Percentiles rank a stretch among this genome's conserved stretches.
These are phyloP conservation scores for Bombylius major DNA, from an alignment of 2,888 invertebrate species.

Conservation along the genomic window DNA sequence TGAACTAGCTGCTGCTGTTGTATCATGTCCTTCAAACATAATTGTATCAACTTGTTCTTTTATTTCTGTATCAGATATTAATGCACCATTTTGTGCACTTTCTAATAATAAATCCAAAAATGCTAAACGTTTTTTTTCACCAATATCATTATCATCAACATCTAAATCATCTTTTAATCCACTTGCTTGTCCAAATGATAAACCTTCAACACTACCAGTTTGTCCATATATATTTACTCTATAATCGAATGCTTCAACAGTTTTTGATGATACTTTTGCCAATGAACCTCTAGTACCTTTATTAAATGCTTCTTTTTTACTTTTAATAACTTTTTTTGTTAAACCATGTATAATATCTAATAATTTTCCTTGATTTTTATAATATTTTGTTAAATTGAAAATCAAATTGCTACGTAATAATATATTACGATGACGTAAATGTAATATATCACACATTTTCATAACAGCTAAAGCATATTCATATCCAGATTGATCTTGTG, in stretches of 20 bases:
- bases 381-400: conserved; percentile 63
- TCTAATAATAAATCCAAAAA: conserved; percentile 79
- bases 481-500: conserved; percentile 67
- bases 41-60: conserved; percentile 76
- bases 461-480: conserved; percentile 81
- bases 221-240: conserved; percentile 11
- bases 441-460: conserved; percentile 81
- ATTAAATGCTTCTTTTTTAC: conserved; percentile 62
- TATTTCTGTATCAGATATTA: conserved; percentile 62
- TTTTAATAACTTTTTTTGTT: conserved; percentile 64
- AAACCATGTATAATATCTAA: conserved; percentile 66
- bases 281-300: conserved; percentile 45
- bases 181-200: conserved; percentile 58
- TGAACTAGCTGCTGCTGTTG: conserved; percentile 69
- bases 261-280: conserved; percentile 19
- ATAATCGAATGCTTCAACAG: conserved; percentile 17
- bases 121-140: conserved; percentile 70
- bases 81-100: conserved; percentile 57
- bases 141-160: conserved; percentile 63
- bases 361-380: conserved; percentile 59
- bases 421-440: conserved; percentile 66
- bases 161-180: conserved; percentile 70
- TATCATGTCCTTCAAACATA: conserved; percentile 80
- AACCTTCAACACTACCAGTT: conserved; percentile 44
- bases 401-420: conserved; percentile 66